Evolutionary conservation across 2,113 vertebrate genomes (phyloP).

Genomic region (Gavia stellata): DNA sequence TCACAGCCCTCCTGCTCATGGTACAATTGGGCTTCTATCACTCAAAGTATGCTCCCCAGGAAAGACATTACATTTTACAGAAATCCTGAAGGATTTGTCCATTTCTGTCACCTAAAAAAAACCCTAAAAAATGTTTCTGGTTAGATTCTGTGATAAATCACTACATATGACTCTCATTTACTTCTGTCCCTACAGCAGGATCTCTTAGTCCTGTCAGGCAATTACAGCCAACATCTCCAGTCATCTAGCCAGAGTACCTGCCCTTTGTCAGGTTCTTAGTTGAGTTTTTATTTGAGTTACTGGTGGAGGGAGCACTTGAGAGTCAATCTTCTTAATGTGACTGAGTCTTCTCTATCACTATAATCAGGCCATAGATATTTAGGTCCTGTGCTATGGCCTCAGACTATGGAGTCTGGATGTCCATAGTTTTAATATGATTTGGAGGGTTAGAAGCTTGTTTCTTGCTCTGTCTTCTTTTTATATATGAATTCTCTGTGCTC

Average conservation of each 20-base stretch:
- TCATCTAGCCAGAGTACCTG: neutral
- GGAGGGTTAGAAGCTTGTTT: neutral
- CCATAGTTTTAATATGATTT: neutral
- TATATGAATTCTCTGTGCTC: neutral
- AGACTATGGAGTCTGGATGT: neutral
- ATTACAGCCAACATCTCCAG: neutral
- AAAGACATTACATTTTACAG: neutral
- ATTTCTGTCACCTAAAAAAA: neutral
- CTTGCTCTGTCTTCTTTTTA: neutral
- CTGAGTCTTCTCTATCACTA: neutral
- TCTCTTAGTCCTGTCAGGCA: neutral
- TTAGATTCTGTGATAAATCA: neutral
- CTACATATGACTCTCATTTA: neutral
- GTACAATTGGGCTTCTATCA: neutral
- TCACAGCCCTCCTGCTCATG: neutral
- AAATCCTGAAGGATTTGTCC: neutral
- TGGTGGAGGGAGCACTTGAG: neutral
- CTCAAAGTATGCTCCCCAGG: neutral
- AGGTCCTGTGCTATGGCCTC: neutral
- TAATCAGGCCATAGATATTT: neutral
- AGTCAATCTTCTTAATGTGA: neutral
- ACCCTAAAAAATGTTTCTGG: neutral
- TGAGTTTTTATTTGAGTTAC: neutral
- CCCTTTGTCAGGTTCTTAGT: neutral
- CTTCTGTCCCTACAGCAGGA: neutral